Evolutionary conservation across 2,888 invertebrate species (phyloP).

Genomic region (Mythimna vitellina): DNA sequence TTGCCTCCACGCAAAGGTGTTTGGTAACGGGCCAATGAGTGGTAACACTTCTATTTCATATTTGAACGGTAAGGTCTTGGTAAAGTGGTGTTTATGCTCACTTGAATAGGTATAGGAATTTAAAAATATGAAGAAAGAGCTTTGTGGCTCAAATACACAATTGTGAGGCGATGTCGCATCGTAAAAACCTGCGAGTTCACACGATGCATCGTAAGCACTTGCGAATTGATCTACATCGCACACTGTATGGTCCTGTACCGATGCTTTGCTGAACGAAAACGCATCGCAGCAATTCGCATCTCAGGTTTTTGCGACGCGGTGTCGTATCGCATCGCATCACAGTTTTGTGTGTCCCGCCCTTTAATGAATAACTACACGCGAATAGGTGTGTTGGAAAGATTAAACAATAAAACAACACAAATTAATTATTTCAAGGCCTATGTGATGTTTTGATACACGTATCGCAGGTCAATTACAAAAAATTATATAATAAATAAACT

Average conservation of each 20-base stretch:
- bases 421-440: slow-evolving; percentile 9
- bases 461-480: slow-evolving; percentile 9
- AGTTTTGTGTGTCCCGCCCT: neutral
- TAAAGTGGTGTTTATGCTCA: slow-evolving; percentile 33
- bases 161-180: too few species aligned
- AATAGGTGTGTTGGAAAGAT: slow-evolving; percentile 8
- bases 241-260: too few species aligned
- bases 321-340: too few species aligned
- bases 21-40: slow-evolving; percentile 61
- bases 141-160: neutral
- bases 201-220: too few species aligned
- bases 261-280: too few species aligned
- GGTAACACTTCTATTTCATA: slow-evolving; percentile 58
- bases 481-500: slow-evolving; percentile 54
- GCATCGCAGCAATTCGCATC: too few species aligned
- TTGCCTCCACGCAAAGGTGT: slow-evolving; percentile 8
- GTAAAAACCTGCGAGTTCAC: too few species aligned
- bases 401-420: slow-evolving; percentile 8
- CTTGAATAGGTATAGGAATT: slow-evolving; percentile 3
- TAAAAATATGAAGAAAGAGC: neutral
- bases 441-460: slow-evolving; percentile 1
- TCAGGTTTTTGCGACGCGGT: too few species aligned
- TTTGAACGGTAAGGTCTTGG: slow-evolving; percentile 35
- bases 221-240: too few species aligned
- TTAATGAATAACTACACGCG: neutral